Evolutionary conservation across 2,888 invertebrate genomes (phyloP).

Genomic region (Lepidochrysops patricia): DNA sequence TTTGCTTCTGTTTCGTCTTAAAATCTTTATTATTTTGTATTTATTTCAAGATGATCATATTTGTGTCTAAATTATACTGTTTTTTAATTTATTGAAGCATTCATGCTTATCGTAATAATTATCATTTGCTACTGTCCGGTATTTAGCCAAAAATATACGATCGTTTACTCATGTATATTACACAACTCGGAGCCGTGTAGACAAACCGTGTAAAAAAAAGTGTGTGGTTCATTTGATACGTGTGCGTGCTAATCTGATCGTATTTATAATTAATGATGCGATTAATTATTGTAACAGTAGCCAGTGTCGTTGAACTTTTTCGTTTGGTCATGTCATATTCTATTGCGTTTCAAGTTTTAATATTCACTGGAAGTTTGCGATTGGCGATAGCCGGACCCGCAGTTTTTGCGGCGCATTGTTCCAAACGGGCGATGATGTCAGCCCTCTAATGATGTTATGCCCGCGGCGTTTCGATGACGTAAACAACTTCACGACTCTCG

Average conservation of each 20-base stretch:
- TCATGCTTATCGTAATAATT: background rate
- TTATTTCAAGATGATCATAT: background rate
- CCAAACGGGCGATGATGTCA: slow-evolving; percentile 68
- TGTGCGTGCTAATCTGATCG: slow-evolving; percentile 47
- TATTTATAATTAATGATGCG: slow-evolving; percentile 51
- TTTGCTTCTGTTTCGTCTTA: background rate
- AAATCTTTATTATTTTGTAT: background rate
- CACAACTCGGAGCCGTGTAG: background rate
- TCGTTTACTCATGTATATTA: background rate
- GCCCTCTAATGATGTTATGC: slow-evolving; percentile 35
- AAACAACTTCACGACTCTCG: slow-evolving; percentile 31
- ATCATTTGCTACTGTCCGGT: background rate
- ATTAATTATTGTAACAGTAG: slow-evolving; percentile 44
- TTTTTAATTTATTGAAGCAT: background rate
- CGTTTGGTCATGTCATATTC: slow-evolving; percentile 22
- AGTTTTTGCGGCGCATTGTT: slow-evolving; percentile 49
- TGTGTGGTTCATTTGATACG: slow-evolving; percentile 42
- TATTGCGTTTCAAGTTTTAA: slow-evolving; percentile 39
- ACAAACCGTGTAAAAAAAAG: background rate
- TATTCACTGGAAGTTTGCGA: slow-evolving; percentile 46
- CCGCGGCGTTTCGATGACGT: slow-evolving; percentile 50
- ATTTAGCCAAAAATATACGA: background rate
- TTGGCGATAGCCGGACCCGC: slow-evolving; percentile 49
- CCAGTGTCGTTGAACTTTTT: slow-evolving; percentile 60
- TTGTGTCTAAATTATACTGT: background rate